Base-by-base conservation (phyloP, 2,113 vertebrate genomes). In the Poeciliopsis occidentalis region DNA sequence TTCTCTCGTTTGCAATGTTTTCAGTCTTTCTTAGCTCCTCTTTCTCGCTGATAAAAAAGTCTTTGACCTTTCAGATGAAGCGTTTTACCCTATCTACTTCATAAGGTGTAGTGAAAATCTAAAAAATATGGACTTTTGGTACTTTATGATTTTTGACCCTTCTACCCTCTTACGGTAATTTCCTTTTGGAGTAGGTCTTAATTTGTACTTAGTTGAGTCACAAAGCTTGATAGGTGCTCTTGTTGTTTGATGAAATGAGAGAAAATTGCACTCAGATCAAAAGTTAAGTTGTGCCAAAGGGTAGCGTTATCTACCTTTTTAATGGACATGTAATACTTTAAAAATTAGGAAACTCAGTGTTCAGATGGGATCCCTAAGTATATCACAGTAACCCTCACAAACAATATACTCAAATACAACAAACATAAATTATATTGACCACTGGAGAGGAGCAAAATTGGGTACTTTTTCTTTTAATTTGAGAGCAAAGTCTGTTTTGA, bases 61-160 rank as follows among this genome's bases (percentile, higher is more conserved):
- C 71, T 79, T 71, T 86, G 90, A 92, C 89, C 89, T 93, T 91
- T 89, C 77, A 79, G 76, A 76, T 84, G 44, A 71, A 79, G 88
- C 76, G 67, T 63, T 76, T 71, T 72, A 81, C 60, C 69, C 74
- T n/a, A 34, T 67, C 61, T 84, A 60, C 79, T 81, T 78, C 30
- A 68, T 12, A 51, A 76, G 26, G 47, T 37, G 64, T 5, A 64
- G 29, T 39, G 47, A 82, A 54, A 17, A 71, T 79, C 75, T n/a
- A 64, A 74, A 64, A 69, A 75, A 62, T 68, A 65, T 34, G 66
- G 75, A 19, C 34, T 65, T 60, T 22, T 67, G 15, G 44, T 70
- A 26, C 67, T 81, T 71, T 57, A 72, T 87, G 67, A 72, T 60
- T n/a, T 0, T 61, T 11, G 67, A 81, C 68, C 70, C 10, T 17